Evolutionary conservation across 2,113 vertebrate genomes (phyloP), one percentile per base, ranked within the genome.

Genomic region (Laterallus jamaicensis): DNA sequence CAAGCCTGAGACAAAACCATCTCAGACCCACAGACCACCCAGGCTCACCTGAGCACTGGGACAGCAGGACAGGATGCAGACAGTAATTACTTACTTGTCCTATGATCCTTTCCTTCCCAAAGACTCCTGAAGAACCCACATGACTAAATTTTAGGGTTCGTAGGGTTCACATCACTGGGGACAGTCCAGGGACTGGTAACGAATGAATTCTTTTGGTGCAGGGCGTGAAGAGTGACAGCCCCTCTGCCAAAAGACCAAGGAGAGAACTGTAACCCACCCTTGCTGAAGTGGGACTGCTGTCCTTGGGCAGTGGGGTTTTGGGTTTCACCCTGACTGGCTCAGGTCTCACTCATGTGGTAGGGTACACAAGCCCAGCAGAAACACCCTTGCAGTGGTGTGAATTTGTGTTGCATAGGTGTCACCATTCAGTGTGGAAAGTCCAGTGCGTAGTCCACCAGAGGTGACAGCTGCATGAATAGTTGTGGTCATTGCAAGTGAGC

Each of bases 31-130:
- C 32, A 24, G 39, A 69, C 22, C 24, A 19, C 10, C 10, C 0
- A 0, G 56, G 14, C 29, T 82, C n/a, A 69, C 28, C 25, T 0
- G 1, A 76, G 39, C 40, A n/a, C 40, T n/a, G 47, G 10, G 8
- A 71, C 8, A 26, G 22, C 28, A 39, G 31, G 42, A 70, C 59
- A 64, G 40, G 54, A 49, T 29, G 37, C 63, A 81, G 47, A 20
- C 54, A 59, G 20, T 39, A 35, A 24, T 18, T 82, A 39, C 68
- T 67, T 56, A 42, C 50, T 66, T 74, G 50, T 49, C 11, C 25
- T 74, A 11, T 78, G 50, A 69, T 2, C 1, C 18, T 71, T 88
- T 75, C 21, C 58, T 76, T 70, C 52, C 62, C 25, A 31, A 71
- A 77, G n/a, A 12, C 35, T 74, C 11, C 32, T 58, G 25, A 81